Base-by-base conservation (phyloP, 2,888 invertebrate species). In the Drosophila leonis region DNA sequence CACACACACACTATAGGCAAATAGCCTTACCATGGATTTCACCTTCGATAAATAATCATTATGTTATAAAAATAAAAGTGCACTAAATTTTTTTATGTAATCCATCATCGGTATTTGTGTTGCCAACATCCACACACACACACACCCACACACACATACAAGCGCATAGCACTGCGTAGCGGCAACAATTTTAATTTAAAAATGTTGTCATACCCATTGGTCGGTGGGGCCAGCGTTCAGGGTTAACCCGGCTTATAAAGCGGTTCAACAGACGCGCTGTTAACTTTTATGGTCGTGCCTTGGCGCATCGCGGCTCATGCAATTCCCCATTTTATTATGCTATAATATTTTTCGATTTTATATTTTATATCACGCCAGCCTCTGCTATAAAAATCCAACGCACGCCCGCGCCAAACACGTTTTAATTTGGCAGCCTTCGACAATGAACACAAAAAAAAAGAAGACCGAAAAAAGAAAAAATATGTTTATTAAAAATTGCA, bases 261-360 rank as follows among this genome's bases (percentile, higher is more conserved):
- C 73, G 76, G 65, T 87, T 84, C 76, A 71, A 70, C 68, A 66
- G 75, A 59, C 72, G 80, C 80, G 88, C 73, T 89, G 90, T 90
- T 89, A 77, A 84, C 78, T 88, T 89, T 86, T 86, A 86, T 75
- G 75, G 78, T 65, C 65, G 39, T 65, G 61, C 56, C 68, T 70
- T 52, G 31, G 68, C 80, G 56, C 29, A 65, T 54, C 59, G 59
- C 64, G 57, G 52, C 62, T 37, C 70, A 48, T 69, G 62, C 74
- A 79, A 75, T 81, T 76, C 56, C 56, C 46, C 69, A 71, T 85
- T 87, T 87, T 87, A 90, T 85, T 83, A 81, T 74, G 81, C 88
- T 74, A 85, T 88, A 83, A 90, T 88, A 85, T 85, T 89, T 87
- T 88, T 84, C 80, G 90, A 84, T 88, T 84, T 89, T 79, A 72